These are phyloP conservation scores for Mactra quadrangularis DNA, from an alignment of 1,140 invertebrate species.

Conservation along the genomic window DNA sequence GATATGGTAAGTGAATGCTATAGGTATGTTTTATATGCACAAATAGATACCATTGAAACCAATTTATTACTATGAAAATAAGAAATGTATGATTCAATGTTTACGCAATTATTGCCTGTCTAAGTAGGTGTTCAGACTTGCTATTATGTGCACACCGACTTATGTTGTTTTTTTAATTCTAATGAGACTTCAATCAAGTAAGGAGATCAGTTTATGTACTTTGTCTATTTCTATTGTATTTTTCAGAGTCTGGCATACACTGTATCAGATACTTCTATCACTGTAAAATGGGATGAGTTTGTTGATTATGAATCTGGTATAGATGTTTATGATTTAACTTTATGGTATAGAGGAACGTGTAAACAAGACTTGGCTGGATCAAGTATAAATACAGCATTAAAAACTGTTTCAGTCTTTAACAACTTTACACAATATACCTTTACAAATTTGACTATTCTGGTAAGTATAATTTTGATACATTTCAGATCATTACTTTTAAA, in stretches of 20 bases:
- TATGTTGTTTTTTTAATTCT: background rate
- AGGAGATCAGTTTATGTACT: too few relatives aligned
- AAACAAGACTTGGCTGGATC: too few relatives aligned
- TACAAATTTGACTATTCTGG: constrained; percentile 63
- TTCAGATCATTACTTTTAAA: background rate
- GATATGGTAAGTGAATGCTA: constrained; percentile 68
- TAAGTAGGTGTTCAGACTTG: constrained; percentile 5
- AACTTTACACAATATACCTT: constrained; percentile 67
- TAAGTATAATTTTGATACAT: constrained; percentile 12
- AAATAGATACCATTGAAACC: background rate
- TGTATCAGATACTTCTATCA: constrained; percentile 30
- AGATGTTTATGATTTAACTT: constrained; percentile 45
- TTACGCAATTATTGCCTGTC: too few relatives aligned
- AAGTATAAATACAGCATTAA: background rate
- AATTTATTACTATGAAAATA: background rate
- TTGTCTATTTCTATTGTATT: too few relatives aligned
- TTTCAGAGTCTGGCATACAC: constrained; percentile 69
- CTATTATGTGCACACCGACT: background rate
- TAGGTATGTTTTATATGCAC: background rate
- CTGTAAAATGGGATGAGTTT: constrained; percentile 68
- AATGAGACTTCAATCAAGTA: background rate
- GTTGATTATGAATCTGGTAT: constrained; percentile 69
- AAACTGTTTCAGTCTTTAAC: constrained; percentile 53
- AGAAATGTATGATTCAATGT: background rate
- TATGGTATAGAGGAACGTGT: constrained; percentile 63